phyloP scores from a whole-genome alignment of 2,888 invertebrate species.

The Micropterix aruncella region DNA sequence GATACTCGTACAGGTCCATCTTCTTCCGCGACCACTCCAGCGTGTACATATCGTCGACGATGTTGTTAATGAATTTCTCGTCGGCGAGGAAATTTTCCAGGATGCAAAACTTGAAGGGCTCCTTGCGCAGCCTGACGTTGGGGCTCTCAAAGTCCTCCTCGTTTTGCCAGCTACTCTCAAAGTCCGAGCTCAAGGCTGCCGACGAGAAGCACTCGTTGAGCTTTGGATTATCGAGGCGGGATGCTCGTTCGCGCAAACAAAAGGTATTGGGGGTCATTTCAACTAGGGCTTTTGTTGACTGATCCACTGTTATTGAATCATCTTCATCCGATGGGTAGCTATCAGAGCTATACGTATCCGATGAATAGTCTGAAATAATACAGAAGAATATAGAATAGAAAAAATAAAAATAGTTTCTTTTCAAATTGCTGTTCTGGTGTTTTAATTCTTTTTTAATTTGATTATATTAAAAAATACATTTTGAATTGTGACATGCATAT shows the following conservation, averaged over 20 bases:
- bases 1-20: constrained; percentile 82
- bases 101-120: constrained; percentile 55
- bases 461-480: too few species aligned
- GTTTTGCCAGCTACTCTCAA: constrained; percentile 34
- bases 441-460: too few species aligned
- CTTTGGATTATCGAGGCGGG: constrained; percentile 30
- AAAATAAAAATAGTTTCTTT: too few species aligned
- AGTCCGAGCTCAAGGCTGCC: constrained; percentile 25
- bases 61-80: constrained; percentile 39
- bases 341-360: constrained; percentile 7
- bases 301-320: background rate
- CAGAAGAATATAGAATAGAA: too few species aligned
- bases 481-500: too few species aligned
- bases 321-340: constrained; percentile 6
- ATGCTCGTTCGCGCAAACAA: too few species aligned
- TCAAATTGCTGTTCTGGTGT: too few species aligned
- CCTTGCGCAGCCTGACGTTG: constrained; percentile 36
- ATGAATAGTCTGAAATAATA: constrained; percentile 11
- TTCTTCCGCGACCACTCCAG: constrained; percentile 60
- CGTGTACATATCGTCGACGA: constrained; percentile 52
- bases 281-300: background rate
- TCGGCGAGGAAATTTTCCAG: constrained; percentile 47
- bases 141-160: constrained; percentile 22
- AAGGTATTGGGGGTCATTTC: constrained; percentile 20
- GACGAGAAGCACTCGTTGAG: constrained; percentile 23